These are phyloP conservation scores for Harpagifer antarcticus DNA, from an alignment of 2,797 vertebrate species.

Conservation along the genomic window DNA sequence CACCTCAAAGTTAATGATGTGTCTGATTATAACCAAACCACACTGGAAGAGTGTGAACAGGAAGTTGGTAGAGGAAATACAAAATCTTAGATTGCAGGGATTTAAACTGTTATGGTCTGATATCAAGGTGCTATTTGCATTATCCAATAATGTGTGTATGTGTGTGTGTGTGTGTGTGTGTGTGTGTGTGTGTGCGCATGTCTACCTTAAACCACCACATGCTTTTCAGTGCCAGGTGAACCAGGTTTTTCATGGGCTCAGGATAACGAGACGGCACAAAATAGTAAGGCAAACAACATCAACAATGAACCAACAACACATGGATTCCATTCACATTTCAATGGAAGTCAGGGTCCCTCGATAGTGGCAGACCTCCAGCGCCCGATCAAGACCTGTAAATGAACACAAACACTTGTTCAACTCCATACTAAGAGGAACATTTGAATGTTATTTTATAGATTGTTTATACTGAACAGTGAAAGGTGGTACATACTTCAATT, in stretches of 20 bases:
- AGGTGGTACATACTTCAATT: no score
- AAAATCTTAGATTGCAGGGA: slow-evolving; percentile 21
- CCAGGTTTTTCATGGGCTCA: slow-evolving; percentile 53
- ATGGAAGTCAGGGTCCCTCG: slow-evolving; percentile 69
- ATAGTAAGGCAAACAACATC: slow-evolving; percentile 52
- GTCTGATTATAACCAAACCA: slow-evolving; percentile 34
- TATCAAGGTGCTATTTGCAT: slow-evolving; percentile 34
- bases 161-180: slow-evolving; percentile 32
- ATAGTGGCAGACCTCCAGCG: slow-evolving; percentile 51
- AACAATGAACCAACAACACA: slow-evolving; percentile 65
- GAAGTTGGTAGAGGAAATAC: slow-evolving; percentile 12
- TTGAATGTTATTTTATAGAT: neutral
- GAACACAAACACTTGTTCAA: neutral
- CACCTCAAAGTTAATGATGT: slow-evolving; percentile 46
- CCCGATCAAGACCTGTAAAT: slow-evolving; percentile 83
- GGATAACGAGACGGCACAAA: slow-evolving; percentile 61
- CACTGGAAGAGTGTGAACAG: slow-evolving; percentile 22
- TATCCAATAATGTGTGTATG: slow-evolving; percentile 33
- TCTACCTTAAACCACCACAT: slow-evolving; percentile 34
- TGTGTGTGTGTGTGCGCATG: slow-evolving; percentile 22
- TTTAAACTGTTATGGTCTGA: slow-evolving; percentile 34
- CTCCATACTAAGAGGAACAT: slow-evolving; percentile 4
- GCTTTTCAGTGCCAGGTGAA: slow-evolving; percentile 61
- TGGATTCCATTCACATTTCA: slow-evolving; percentile 84
- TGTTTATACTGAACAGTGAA: neutral